phyloP scores from a whole-genome alignment of 2,888 invertebrate species.

The Eristalis intricaria region DNA sequence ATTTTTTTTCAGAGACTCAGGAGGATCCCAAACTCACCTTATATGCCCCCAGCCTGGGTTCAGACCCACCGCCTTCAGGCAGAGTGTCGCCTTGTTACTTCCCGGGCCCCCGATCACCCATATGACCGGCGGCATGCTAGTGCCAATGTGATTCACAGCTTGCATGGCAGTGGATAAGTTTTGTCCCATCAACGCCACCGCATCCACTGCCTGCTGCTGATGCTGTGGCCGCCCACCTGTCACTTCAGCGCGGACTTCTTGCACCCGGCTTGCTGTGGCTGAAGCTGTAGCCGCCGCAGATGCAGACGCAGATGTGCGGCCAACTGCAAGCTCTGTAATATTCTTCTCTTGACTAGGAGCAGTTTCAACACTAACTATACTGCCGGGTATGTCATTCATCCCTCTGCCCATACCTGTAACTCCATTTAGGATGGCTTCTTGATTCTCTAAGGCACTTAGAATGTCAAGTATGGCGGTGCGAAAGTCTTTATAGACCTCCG shows the following conservation, averaged over 20 bases:
- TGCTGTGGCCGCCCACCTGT: background rate
- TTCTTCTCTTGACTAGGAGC: constrained; percentile 82
- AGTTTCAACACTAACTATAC: constrained; percentile 85
- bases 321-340: constrained; percentile 76
- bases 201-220: constrained; percentile 19
- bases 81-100: constrained; percentile 92
- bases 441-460: constrained; percentile 87
- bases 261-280: constrained; percentile 65
- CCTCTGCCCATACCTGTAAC: constrained; percentile 84
- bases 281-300: constrained; percentile 45
- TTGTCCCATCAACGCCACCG: constrained; percentile 73
- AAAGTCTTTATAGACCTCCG: constrained; percentile 93
- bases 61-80: constrained; percentile 87
- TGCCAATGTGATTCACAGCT: constrained; percentile 69
- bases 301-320: constrained; percentile 70
- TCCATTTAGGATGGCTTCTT: constrained; percentile 84
- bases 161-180: constrained; percentile 73
- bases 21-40: constrained; percentile 80
- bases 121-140: constrained; percentile 80
- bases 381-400: constrained; percentile 84
- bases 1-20: no score
- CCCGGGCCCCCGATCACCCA: constrained; percentile 94
- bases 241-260: constrained; percentile 72
- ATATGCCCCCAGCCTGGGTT: constrained; percentile 89
- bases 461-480: constrained; percentile 89